phyloP scores from a whole-genome alignment of 2,797 vertebrate genomes.

The Pogoniulus pusillus region DNA sequence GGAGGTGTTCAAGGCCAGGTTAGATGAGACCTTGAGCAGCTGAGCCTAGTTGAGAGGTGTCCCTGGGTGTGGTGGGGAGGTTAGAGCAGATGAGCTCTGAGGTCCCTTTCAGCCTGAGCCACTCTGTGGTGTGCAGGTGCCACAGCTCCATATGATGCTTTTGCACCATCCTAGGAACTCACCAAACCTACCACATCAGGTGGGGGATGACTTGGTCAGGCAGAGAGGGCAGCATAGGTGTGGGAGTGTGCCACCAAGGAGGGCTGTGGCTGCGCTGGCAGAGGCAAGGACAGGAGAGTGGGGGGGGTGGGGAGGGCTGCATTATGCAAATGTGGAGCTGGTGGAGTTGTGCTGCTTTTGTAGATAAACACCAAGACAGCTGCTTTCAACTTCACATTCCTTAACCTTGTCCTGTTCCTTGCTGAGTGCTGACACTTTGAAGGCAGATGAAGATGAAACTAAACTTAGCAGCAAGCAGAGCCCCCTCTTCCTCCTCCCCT shows the following conservation, averaged over 20 bases:
- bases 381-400: conserved; percentile 75
- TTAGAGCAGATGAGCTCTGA: too few species aligned
- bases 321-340: conserved; percentile 47
- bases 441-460: conserved; percentile 72
- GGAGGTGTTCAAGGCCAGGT: too few species aligned
- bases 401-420: conserved; percentile 75
- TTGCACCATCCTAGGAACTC: accelerated
- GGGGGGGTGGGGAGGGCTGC: not conserved
- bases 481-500: not conserved
- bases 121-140: not conserved
- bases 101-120: too few species aligned
- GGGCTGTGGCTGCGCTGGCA: not conserved
- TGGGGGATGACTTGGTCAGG: not conserved
- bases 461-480: conserved; percentile 67
- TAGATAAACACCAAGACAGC: conserved; percentile 72
- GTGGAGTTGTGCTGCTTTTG: conserved; percentile 66
- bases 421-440: conserved; percentile 70
- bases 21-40: too few species aligned
- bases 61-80: too few species aligned
- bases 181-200: accelerated
- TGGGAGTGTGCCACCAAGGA: not conserved
- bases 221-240: not conserved
- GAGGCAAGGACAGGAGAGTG: not conserved
- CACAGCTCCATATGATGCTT: too few species aligned
- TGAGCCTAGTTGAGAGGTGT: too few species aligned